Base-by-base conservation (phyloP, 1,140 invertebrate genomes). In the Samia ricini region DNA sequence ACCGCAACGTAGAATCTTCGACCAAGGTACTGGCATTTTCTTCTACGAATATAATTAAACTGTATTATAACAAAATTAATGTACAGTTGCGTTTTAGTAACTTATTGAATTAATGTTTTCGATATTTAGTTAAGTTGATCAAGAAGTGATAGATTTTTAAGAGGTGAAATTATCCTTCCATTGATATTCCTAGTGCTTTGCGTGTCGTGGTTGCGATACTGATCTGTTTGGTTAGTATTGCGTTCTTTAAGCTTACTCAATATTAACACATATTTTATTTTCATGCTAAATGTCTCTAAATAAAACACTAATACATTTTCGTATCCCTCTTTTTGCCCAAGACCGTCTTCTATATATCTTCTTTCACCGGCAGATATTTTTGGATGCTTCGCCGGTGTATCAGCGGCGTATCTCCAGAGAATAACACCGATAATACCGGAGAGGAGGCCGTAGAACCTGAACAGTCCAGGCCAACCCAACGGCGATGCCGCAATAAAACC, bases 11-110 rank as follows among this genome's bases (percentile, higher is more conserved):
- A 96, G 83, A 26, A 98, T 95, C 8, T 89, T 75, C 21, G 79
- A 85, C 96, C 96, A 97, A 2, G 96, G 96, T 8, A 91, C 85
- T 36, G 91, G 91, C 36, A 88, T 65, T 8, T 88, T 71, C 74
- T 83, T 88, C 92, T 93, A 57, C 23, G 82, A 85, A 6, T 19
- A 64, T 18, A 66, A 54, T 22, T 29, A 42, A 29, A 29, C 26
- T 8, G 6, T 29, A 2, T 29, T 29, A 29, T 10, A 29, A 8
- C 0, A 2, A 29, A 1, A 5, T 29, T 10, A 29, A 29, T 8
- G 1, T 2, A 29, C 6, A 29, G 1, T 10, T 1, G 1, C 6
- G 4, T 29, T 2, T 29, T 8, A 5, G 6, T 29, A 29, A 8
- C 26, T 29, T 10, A 29, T 8, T 29, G 6, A n/a, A 1, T 29